Base-by-base conservation (phyloP, 2,888 invertebrate genomes). In the Ischnus inquisitorius region DNA sequence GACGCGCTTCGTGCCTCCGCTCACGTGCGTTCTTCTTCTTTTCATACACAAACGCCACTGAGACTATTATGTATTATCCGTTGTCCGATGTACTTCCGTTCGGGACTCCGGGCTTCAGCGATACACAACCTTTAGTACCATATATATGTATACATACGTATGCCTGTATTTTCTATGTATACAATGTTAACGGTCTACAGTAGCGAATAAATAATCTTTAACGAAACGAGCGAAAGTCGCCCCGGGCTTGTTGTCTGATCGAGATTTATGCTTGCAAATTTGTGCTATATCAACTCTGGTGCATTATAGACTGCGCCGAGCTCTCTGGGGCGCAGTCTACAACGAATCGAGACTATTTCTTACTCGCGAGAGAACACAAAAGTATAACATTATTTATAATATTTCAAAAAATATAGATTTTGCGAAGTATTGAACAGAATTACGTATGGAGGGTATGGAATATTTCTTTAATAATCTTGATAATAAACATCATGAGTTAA, bases 61-160 rank as follows among this genome's bases (percentile, higher is more conserved):
- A 43, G 14, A 28, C 16, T 69, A 54, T 22, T n/a, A 65, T 19
- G 48, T 57, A 67, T 67, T 5, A 84, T 84, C 86, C 86, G 87
- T 83, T 88, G 87, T 72, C 83, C 90, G 83, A 88, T 88, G 88
- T 89, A 83, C 87, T 87, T 89, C 88, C 82, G 77, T 41, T 82
- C 78, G 65, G 72, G 60, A 12, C 10, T 72, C 83, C 78, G 65
- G 72, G 60, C 12, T 14, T 72, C 39, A 79, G 85, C 28, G 82
- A 68, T 67, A 60, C 68, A 14, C 54, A 79, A 19, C 46, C 67
- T 48, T 80, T 80, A 74, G 62, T 68, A 43, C 62, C 28, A n/a
- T 39, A 14, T 22, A 14, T 14, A 57, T 67, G 10, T 43, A 43
- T 43, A 1, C 39, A 39, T 8, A 39, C 39, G 39, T 77, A 25